These are phyloP conservation scores for Ruditapes philippinarum DNA, from an alignment of 1,140 invertebrate species.

Conservation along the genomic window DNA sequence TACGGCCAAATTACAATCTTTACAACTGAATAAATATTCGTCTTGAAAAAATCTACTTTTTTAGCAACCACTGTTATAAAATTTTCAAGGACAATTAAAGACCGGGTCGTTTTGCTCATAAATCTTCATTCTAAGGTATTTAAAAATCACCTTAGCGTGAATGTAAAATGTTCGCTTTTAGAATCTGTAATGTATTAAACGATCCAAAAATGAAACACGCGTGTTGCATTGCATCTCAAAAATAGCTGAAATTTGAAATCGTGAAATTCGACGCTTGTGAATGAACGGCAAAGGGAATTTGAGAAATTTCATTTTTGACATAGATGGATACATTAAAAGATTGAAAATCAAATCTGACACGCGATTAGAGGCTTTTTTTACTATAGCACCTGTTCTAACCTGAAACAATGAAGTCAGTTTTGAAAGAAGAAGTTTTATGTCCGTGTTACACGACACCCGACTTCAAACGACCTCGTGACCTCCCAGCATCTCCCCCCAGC, in stretches of 20 bases:
- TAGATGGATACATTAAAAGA: background rate
- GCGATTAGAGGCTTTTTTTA: background rate
- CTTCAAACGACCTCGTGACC: background rate
- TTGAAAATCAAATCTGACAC: background rate
- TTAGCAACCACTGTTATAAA: background rate
- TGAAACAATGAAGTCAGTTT: background rate
- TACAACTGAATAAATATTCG: background rate
- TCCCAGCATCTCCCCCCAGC: background rate
- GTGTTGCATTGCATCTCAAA: background rate
- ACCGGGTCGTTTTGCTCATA: background rate
- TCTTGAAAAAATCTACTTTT: background rate
- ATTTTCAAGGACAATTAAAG: background rate
- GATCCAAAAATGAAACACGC: background rate
- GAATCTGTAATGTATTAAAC: background rate
- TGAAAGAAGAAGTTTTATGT: background rate
- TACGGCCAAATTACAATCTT: background rate
- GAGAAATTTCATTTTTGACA: background rate
- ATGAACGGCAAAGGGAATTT: background rate
- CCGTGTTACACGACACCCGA: background rate
- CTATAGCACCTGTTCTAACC: background rate
- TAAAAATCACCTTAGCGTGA: background rate
- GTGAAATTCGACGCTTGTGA: constrained; percentile 23
- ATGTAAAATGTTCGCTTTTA: background rate
- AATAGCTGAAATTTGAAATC: background rate
- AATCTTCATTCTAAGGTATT: constrained; percentile 1